Evolutionary conservation across 2,113 vertebrate genomes (phyloP).

Genomic region (Campylorhamphus procurvoides): DNA sequence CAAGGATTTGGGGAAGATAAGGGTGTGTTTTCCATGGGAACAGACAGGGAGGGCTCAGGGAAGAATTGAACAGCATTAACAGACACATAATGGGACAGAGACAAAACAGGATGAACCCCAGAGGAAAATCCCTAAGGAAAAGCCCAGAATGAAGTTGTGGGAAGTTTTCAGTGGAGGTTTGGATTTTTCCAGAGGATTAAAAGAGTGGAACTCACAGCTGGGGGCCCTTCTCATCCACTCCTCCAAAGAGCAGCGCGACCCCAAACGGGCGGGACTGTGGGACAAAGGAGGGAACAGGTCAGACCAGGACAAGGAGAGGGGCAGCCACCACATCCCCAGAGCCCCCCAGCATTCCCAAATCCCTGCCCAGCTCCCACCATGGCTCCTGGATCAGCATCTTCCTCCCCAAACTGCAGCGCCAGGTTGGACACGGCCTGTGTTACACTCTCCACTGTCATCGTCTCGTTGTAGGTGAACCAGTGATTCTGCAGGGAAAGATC

Average conservation of each 20-base stretch:
- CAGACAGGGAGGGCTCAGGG: neutral
- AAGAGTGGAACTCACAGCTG: conserved; percentile 84
- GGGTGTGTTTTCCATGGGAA: neutral
- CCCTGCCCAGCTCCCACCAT: conserved; percentile 79
- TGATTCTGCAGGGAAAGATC: conserved; percentile 83
- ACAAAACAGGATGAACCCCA: neutral
- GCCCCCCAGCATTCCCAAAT: neutral
- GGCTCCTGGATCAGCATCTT: conserved; percentile 96
- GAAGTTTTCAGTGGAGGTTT: neutral
- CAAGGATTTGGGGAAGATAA: neutral
- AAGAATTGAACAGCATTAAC: neutral
- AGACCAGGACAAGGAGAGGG: neutral
- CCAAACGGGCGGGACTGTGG: conserved; percentile 94
- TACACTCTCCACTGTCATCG: conserved; percentile 97
- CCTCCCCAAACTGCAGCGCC: conserved; percentile 97
- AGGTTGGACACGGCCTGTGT: conserved; percentile 98
- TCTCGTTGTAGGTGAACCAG: conserved; percentile 99
- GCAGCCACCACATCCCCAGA: neutral
- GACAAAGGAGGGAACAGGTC: neutral
- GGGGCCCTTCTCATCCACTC: conserved; percentile 97
- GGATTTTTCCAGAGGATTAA: neutral
- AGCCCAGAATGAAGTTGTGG: neutral
- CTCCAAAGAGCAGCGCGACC: conserved; percentile 94
- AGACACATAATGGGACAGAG: neutral
- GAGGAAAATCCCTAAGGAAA: neutral